Evolutionary conservation across 2,888 invertebrate genomes (phyloP).

Genomic region (Diarsia mendica): DNA sequence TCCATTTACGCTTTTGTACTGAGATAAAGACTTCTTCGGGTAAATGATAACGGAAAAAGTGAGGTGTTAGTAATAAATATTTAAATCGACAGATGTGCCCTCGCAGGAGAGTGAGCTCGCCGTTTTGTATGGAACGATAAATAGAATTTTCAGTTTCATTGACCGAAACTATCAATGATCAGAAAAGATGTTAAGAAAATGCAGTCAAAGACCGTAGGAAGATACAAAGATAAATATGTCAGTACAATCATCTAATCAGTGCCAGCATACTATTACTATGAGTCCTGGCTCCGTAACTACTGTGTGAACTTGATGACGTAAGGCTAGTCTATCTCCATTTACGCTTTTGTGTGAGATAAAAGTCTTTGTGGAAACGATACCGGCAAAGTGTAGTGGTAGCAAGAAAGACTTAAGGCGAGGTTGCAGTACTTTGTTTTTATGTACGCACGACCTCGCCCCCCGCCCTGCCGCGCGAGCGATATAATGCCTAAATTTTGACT

Average conservation of each 20-base stretch:
- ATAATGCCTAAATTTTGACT: too few species aligned
- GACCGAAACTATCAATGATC: too few species aligned
- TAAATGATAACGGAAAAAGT: too few species aligned
- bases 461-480: too few species aligned
- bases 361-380: not conserved
- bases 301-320: slow-evolving; percentile 10
- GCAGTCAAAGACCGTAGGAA: slow-evolving; percentile 52
- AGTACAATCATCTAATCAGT: slow-evolving; percentile 55
- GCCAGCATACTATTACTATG: slow-evolving; percentile 43
- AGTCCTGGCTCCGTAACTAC: slow-evolving; percentile 14
- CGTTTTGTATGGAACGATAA: too few species aligned
- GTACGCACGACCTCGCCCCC: too few species aligned
- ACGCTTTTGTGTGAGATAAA: not conserved
- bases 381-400: not conserved
- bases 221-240: slow-evolving; percentile 19
- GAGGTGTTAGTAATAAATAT: too few species aligned
- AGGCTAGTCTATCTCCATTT: slow-evolving; percentile 26
- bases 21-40: too few species aligned
- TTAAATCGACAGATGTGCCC: too few species aligned
- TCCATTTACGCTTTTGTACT: slow-evolving; percentile 19
- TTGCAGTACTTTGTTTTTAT: too few species aligned
- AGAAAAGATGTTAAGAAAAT: not conserved
- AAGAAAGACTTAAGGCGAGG: not conserved
- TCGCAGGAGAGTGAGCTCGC: too few species aligned
- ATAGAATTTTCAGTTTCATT: too few species aligned